Evolutionary conservation across 2,888 invertebrate genomes (phyloP).

Genomic region (Scaptomyza cyrtandrae): DNA sequence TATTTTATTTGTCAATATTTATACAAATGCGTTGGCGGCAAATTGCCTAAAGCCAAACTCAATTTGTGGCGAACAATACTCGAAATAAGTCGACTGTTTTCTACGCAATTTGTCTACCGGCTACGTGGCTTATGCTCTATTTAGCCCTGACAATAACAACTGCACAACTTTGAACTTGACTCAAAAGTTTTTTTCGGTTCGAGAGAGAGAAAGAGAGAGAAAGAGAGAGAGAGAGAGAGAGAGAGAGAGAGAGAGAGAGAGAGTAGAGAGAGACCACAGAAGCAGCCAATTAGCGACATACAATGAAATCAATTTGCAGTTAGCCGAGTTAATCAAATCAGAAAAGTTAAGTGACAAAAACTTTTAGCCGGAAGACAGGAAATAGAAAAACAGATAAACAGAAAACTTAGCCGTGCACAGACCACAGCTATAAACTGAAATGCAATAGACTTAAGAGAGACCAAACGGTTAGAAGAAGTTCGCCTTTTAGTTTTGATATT

Average conservation of each 20-base stretch:
- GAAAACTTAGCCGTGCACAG: conserved; percentile 18
- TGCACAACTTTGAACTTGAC: conserved; percentile 20
- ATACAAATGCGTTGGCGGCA: conserved; percentile 52
- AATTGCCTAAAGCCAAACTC: conserved; percentile 22
- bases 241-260: not conserved
- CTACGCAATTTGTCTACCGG: conserved; percentile 11
- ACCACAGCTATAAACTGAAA: not conserved
- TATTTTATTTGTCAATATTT: conserved; percentile 62
- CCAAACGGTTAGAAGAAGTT: not conserved
- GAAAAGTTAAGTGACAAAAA: conserved; percentile 73
- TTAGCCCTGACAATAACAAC: conserved; percentile 10
- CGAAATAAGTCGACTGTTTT: conserved; percentile 16
- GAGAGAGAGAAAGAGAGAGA: not conserved
- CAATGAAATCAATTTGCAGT: conserved; percentile 74
- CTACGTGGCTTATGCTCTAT: conserved; percentile 50
- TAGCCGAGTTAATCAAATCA: conserved; percentile 73
- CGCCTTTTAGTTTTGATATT: conserved; percentile 5
- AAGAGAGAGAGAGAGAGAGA: not conserved
- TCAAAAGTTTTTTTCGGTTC: conserved; percentile 37
- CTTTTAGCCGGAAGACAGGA: conserved; percentile 30
- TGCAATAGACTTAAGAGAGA: not conserved
- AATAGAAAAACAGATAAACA: not conserved
- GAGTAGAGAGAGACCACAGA: conserved; percentile 9
- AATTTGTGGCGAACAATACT: conserved; percentile 9
- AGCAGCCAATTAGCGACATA: conserved; percentile 68